Evolutionary conservation across 1,140 invertebrate species (phyloP).

Genomic region (Acromyrmex echinatior): DNA sequence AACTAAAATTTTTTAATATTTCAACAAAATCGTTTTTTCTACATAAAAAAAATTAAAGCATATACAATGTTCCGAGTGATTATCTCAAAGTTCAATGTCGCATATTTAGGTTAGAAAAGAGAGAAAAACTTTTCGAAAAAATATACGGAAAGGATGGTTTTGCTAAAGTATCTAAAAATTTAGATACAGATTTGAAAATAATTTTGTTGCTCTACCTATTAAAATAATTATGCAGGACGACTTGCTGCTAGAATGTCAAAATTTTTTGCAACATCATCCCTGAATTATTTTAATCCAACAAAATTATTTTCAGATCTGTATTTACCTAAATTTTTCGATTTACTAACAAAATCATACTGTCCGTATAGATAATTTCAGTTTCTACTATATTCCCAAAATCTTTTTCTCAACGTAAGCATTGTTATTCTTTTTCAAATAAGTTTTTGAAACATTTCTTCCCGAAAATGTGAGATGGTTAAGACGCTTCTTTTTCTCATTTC

Average conservation of each 20-base stretch:
- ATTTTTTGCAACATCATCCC: too few species aligned
- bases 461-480: neutral
- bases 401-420: neutral
- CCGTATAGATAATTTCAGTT: neutral
- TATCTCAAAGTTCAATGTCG: neutral
- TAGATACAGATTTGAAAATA: too few species aligned
- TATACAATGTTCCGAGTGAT: neutral
- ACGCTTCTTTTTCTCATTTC: neutral
- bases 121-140: neutral
- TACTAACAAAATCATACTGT: too few species aligned
- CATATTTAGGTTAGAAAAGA: neutral
- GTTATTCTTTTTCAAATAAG: neutral
- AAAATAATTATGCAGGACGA: too few species aligned
- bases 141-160: neutral
- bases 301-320: too few species aligned
- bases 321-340: too few species aligned
- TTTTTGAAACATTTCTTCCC: neutral
- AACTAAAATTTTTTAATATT: too few species aligned
- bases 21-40: too few species aligned
- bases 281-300: too few species aligned
- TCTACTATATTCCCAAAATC: neutral
- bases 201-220: too few species aligned
- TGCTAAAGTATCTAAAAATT: too few species aligned
- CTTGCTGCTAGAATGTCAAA: too few species aligned
- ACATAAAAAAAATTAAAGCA: neutral